A percentile compares a stretch with the other conserved stretches of the same genome.
Conservation (phyloP, 2,113 vertebrate genomes). For the Heterocephalus glaber region DNA sequence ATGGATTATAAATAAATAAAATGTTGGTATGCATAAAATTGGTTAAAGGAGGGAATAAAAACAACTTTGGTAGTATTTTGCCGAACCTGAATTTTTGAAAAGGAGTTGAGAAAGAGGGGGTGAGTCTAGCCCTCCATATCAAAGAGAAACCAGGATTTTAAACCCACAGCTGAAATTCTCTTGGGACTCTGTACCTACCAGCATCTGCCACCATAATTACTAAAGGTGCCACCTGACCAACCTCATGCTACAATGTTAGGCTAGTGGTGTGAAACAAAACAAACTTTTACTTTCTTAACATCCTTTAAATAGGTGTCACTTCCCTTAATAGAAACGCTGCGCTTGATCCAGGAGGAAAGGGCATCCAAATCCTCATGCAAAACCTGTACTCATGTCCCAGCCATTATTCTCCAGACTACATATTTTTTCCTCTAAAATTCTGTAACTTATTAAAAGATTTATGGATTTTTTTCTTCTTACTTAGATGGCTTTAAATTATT, state of each 20-base stretch:
- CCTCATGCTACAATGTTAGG: slow-evolving; percentile 59
- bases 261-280: slow-evolving; percentile 75
- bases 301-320: slow-evolving; percentile 76
- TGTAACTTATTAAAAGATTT: slow-evolving; percentile 33
- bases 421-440: slow-evolving; percentile 32
- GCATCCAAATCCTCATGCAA: slow-evolving; percentile 18
- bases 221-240: slow-evolving; percentile 70
- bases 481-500: neutral
- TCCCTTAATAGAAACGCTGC: slow-evolving; percentile 57
- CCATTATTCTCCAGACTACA: slow-evolving; percentile 35
- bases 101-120: neutral
- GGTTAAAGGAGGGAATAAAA: neutral
- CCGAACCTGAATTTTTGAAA: neutral
- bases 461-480: slow-evolving; percentile 16
- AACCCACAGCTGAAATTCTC: slow-evolving; percentile 61
- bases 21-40: neutral
- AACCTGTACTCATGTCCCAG: neutral
- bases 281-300: slow-evolving; percentile 76
- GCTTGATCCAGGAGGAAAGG: slow-evolving; percentile 43
- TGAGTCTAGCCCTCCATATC: slow-evolving; percentile 64
- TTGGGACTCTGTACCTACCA: slow-evolving; percentile 53
- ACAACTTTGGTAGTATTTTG: neutral
- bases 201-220: slow-evolving; percentile 73
- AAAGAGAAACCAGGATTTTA: slow-evolving; percentile 73
- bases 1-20: too few species aligned